Conservation (phyloP, 53 echinoderm and acorn worm genomes). For the Echinometra lucunter region DNA sequence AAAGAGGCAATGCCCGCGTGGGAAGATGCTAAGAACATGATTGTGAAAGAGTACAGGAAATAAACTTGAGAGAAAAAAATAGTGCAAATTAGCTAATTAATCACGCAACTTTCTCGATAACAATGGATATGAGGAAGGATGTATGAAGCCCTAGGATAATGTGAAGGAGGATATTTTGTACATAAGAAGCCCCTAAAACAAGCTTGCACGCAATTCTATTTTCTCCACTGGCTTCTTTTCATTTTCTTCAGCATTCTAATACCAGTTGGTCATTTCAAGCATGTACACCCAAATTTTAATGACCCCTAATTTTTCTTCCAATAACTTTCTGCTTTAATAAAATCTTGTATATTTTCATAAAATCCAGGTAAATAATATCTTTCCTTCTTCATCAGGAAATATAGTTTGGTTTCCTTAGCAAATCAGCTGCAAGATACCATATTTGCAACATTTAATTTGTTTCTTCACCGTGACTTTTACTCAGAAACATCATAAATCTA, state of each 20-base stretch:
- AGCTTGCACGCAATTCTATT: background rate
- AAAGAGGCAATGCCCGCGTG: background rate
- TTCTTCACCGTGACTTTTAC: background rate
- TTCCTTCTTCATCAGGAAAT: no score
- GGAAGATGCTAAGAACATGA: background rate
- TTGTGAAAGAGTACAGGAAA: background rate
- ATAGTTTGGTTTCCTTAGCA: no score
- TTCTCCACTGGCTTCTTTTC: background rate
- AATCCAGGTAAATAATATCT: background rate
- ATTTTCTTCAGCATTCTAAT: background rate
- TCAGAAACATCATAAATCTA: background rate
- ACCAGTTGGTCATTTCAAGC: background rate
- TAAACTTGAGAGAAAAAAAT: background rate
- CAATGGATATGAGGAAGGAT: background rate
- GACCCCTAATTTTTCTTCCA: background rate
- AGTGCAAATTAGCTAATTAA: background rate
- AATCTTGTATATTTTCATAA: background rate
- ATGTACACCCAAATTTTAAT: background rate
- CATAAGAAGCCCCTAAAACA: background rate
- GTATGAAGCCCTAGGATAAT: background rate
- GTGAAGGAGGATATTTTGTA: background rate
- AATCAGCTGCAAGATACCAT: background rate
- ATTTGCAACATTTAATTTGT: background rate
- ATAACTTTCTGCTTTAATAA: background rate
- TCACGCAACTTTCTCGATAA: background rate